phyloP scores from a whole-genome alignment of 2,113 vertebrate genomes.

The Menidia beryllina region DNA sequence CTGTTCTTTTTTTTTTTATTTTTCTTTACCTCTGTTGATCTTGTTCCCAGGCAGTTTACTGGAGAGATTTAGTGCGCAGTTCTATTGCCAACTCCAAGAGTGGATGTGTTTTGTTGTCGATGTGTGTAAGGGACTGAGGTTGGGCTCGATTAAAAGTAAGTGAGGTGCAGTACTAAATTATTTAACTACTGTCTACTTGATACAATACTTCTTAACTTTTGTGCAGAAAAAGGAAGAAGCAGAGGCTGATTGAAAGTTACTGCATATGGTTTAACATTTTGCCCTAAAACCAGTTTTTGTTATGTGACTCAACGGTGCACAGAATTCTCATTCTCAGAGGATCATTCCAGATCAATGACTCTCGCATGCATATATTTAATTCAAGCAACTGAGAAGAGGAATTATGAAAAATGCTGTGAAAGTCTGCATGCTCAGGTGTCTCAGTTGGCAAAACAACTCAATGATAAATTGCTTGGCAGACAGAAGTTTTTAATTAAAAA shows the following conservation, averaged over 20 bases:
- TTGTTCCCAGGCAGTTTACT: conserved; percentile 40
- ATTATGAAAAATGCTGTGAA: neutral
- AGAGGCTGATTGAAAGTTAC: conserved; percentile 1
- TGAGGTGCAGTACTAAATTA: conserved; percentile 50
- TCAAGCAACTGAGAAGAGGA: neutral
- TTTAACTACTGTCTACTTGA: conserved; percentile 51
- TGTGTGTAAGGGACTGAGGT: neutral
- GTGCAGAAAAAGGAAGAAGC: neutral
- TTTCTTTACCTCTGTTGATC: conserved; percentile 20
- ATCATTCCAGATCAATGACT: neutral
- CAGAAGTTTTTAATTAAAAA: conserved; percentile 31
- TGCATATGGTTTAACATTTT: neutral
- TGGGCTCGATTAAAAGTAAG: conserved; percentile 44
- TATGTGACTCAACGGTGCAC: neutral
- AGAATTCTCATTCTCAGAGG: too few species aligned
- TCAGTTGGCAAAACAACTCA: conserved; percentile 3
- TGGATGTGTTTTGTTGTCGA: neutral
- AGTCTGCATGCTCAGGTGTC: neutral
- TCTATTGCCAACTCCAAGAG: conserved; percentile 28
- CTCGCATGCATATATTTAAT: neutral
- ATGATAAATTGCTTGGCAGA: conserved; percentile 4
- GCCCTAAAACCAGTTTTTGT: neutral
- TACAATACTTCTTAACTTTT: conserved; percentile 17
- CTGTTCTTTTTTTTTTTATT: too few species aligned
- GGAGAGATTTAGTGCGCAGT: conserved; percentile 40